phyloP scores from a whole-genome alignment of 2,113 vertebrate genomes.

The Sprattus sprattus region DNA sequence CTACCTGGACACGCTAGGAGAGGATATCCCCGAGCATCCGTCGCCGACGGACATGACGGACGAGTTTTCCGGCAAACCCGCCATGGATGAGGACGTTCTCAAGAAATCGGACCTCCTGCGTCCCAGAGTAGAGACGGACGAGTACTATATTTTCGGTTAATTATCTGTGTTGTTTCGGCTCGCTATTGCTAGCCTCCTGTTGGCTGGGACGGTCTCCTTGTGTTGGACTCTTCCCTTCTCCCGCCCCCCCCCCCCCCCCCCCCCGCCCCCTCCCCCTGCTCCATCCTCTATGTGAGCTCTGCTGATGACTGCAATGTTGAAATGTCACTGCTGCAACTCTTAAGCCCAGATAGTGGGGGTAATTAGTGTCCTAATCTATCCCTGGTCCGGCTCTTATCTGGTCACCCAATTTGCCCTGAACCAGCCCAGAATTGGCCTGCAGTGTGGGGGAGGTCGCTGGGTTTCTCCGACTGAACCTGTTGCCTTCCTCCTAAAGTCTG shows the following conservation, averaged over 20 bases:
- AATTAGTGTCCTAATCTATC: neutral
- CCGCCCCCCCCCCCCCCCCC: neutral
- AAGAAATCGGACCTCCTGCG: slow-evolving; percentile 68
- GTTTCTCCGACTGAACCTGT: neutral
- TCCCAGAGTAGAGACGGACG: slow-evolving; percentile 81
- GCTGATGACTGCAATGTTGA: neutral
- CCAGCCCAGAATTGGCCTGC: neutral
- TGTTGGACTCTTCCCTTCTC: neutral
- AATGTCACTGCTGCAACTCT: neutral
- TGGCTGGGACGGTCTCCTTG: neutral
- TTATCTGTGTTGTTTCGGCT: neutral
- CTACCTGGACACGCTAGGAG: slow-evolving; percentile 92
- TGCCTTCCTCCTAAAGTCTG: neutral
- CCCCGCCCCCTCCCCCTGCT: neutral
- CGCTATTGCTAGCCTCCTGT: neutral
- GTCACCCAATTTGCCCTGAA: neutral
- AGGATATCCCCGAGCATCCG: slow-evolving; percentile 80
- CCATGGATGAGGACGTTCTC: slow-evolving; percentile 71
- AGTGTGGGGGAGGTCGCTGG: neutral
- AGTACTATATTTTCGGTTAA: slow-evolving; percentile 94
- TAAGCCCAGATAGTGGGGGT: neutral
- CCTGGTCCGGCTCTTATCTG: neutral
- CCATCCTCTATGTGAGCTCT: neutral
- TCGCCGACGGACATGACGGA: slow-evolving; percentile 81
- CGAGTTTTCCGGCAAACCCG: slow-evolving; percentile 76